Evolutionary conservation across 2,888 invertebrate species (phyloP).

Genomic region (Agrilus biguttatus): DNA sequence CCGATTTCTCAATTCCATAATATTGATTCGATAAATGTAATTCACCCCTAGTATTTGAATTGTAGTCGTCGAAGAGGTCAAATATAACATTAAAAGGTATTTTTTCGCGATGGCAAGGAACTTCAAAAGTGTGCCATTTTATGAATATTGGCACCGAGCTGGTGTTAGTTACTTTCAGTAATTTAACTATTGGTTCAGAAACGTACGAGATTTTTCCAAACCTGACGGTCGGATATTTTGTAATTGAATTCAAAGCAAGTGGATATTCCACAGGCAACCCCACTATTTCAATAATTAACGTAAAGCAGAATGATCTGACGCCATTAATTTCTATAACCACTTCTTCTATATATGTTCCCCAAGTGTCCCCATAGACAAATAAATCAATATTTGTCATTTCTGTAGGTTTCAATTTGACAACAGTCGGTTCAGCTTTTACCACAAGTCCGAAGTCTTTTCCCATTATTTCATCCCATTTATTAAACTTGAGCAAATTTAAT

Average conservation of each 20-base stretch:
- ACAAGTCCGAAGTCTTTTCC: constrained; percentile 21
- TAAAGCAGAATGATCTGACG: constrained; percentile 24
- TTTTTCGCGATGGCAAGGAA: constrained; percentile 2
- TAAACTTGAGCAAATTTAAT: constrained; percentile 9
- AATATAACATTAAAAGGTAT: constrained; percentile 17
- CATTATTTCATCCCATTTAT: constrained; percentile 20
- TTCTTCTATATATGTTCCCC: constrained; percentile 33
- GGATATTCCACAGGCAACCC: constrained; percentile 29
- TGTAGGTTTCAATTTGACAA: constrained; percentile 15
- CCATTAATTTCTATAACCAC: constrained; percentile 26
- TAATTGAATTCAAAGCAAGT: constrained; percentile 19
- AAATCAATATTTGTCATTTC: constrained; percentile 21
- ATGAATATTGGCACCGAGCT: constrained; percentile 18
- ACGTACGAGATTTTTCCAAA: constrained; percentile 16
- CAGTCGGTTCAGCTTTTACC: constrained; percentile 19
- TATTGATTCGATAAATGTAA: constrained; percentile 15
- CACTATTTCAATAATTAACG: constrained; percentile 24
- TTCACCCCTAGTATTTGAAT: constrained; percentile 10
- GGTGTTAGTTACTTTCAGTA: constrained; percentile 19
- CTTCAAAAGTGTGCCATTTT: constrained; percentile 21
- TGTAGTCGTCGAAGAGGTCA: constrained; percentile 10
- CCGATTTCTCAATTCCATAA: constrained; percentile 13
- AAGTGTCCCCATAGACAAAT: constrained; percentile 31
- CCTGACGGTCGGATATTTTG: constrained; percentile 18
- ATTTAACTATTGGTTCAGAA: constrained; percentile 10